Conservation (phyloP, 1,140 invertebrate species). For the Drosophila eugracilis region DNA sequence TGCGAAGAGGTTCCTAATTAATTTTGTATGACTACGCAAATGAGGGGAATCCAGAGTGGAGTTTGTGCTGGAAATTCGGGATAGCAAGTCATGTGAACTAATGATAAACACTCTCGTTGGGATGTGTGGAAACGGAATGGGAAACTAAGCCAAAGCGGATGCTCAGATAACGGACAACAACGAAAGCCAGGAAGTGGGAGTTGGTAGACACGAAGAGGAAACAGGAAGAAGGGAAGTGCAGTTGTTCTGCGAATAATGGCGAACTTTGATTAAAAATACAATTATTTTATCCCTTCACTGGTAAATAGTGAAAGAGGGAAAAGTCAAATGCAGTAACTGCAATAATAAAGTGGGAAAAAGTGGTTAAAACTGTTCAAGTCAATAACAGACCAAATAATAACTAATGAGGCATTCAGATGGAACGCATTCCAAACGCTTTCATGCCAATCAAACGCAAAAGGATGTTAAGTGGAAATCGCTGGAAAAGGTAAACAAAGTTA, state of each 20-base stretch:
- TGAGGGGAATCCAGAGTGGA: constrained; percentile 15
- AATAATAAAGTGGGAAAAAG: background rate
- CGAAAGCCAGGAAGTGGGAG: constrained; percentile 13
- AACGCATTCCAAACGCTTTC: constrained; percentile 30
- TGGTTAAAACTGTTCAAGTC: constrained; percentile 3
- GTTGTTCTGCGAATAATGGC: constrained; percentile 4
- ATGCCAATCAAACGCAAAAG: constrained; percentile 12
- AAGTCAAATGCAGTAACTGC: constrained; percentile 9
- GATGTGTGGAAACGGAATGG: constrained; percentile 1
- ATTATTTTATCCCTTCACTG: background rate
- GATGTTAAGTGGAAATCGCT: constrained; percentile 7
- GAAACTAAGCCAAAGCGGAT: constrained; percentile 41
- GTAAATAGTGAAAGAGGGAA: background rate
- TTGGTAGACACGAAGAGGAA: background rate
- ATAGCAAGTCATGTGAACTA: constrained; percentile 56
- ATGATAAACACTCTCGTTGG: constrained; percentile 49
- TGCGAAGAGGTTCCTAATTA: constrained; percentile 43
- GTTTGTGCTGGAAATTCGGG: constrained; percentile 6
- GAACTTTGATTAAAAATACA: constrained; percentile 26
- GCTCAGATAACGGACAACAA: constrained; percentile 32
- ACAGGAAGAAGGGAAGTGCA: constrained; percentile 12
- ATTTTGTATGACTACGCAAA: constrained; percentile 55
- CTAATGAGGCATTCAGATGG: constrained; percentile 39
- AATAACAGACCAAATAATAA: constrained; percentile 1
- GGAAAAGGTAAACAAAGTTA: constrained; percentile 29